These are phyloP conservation scores for Melanotaenia duboulayi DNA, from an alignment of 2,113 vertebrate genomes.

Conservation along the genomic window DNA sequence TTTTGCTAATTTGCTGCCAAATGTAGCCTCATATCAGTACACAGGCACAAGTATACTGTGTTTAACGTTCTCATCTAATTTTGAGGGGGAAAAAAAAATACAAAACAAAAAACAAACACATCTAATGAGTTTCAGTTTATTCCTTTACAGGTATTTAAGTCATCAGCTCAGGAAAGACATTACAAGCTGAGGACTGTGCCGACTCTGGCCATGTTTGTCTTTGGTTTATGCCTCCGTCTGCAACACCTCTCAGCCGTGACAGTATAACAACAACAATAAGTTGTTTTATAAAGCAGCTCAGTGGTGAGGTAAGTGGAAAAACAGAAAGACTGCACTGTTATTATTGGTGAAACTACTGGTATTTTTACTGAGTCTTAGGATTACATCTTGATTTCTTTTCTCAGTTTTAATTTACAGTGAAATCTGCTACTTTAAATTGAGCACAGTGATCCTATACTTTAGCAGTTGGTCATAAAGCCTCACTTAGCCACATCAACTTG, in stretches of 20 bases:
- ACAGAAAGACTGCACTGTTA: slow-evolving; percentile 64
- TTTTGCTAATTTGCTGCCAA: neutral
- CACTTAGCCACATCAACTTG: neutral
- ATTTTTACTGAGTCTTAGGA: slow-evolving; percentile 44
- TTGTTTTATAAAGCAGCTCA: slow-evolving; percentile 60
- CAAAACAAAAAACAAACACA: too few species aligned
- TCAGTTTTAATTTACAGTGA: slow-evolving; percentile 14
- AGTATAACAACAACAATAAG: slow-evolving; percentile 69
- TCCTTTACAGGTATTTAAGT: slow-evolving; percentile 17
- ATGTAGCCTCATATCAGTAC: neutral
- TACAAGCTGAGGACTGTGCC: slow-evolving; percentile 35
- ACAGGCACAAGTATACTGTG: neutral
- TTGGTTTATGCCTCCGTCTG: slow-evolving; percentile 37
- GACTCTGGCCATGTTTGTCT: slow-evolving; percentile 36
- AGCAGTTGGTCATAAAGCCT: neutral
- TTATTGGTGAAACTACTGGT: slow-evolving; percentile 44
- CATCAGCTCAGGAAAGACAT: slow-evolving; percentile 27
- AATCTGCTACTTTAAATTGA: slow-evolving; percentile 35
- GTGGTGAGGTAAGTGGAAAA: slow-evolving; percentile 78
- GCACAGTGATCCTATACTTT: neutral
- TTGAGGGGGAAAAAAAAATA: too few species aligned
- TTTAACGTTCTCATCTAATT: too few species aligned
- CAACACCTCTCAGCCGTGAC: slow-evolving; percentile 55
- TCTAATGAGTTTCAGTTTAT: neutral
- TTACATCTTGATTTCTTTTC: slow-evolving; percentile 44